Conservation (phyloP, 2,888 invertebrate genomes). For the Agrochola litura region DNA sequence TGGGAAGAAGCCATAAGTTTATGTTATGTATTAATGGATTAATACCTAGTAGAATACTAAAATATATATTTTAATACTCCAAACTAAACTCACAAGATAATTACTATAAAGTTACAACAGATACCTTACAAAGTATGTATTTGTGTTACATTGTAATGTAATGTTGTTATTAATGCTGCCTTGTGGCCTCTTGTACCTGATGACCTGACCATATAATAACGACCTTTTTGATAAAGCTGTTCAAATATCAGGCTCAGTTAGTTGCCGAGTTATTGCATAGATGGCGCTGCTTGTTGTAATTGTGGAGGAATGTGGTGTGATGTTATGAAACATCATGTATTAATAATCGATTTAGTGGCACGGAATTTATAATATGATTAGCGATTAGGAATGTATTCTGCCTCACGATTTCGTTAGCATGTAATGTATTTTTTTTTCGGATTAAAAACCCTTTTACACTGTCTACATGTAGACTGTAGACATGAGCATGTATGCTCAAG, state of each 20-base stretch:
- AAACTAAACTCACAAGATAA: background rate
- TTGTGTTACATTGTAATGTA: slow-evolving; percentile 25
- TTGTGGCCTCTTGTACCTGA: slow-evolving; percentile 36
- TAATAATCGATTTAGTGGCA: background rate
- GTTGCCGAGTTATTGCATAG: slow-evolving; percentile 40
- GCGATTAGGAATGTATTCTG: background rate
- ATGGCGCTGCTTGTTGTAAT: slow-evolving; percentile 57
- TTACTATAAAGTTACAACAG: background rate
- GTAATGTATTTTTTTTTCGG: background rate
- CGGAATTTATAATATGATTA: slow-evolving; percentile 8
- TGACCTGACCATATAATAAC: slow-evolving; percentile 40
- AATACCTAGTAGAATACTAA: background rate
- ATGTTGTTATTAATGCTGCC: slow-evolving; percentile 1
- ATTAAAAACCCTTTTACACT: too few species aligned
- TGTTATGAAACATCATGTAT: background rate
- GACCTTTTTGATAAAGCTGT: slow-evolving; percentile 62
- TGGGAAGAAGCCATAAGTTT: background rate
- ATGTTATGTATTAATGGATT: background rate
- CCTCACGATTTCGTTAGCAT: too few species aligned
- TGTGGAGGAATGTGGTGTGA: background rate
- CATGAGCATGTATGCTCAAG: background rate
- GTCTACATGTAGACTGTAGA: background rate
- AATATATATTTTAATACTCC: background rate
- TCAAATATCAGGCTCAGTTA: slow-evolving; percentile 31
- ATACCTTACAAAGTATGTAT: background rate